Conservation (phyloP, 2,113 vertebrate species). For the Seriola aureovittata region DNA sequence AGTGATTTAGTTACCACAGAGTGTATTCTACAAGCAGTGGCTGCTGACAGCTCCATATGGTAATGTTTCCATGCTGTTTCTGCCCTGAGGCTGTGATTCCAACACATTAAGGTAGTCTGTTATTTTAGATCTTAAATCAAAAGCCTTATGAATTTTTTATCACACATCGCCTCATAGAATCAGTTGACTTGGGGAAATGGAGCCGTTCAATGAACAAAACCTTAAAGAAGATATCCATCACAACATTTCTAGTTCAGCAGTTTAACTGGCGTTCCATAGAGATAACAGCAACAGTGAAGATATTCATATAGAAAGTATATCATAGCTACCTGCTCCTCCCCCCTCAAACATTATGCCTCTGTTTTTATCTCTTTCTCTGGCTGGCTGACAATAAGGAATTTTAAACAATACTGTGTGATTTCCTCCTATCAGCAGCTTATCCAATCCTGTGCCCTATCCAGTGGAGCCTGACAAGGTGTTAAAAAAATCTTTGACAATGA, state of each 20-base stretch:
- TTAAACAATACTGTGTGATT: slow-evolving; percentile 37
- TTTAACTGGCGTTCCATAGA: neutral
- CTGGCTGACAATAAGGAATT: neutral
- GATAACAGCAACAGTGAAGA: neutral
- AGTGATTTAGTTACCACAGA: slow-evolving; percentile 15
- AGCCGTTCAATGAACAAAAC: slow-evolving; percentile 25
- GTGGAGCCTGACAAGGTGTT: slow-evolving; percentile 40
- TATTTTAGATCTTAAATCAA: slow-evolving; percentile 44
- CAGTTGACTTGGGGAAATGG: slow-evolving; percentile 15
- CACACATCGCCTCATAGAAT: slow-evolving; percentile 6
- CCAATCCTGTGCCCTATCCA: slow-evolving; percentile 34
- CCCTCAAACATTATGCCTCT: neutral
- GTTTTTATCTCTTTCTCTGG: neutral
- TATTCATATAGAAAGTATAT: neutral
- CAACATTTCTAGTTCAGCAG: slow-evolving; percentile 1
- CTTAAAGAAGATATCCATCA: slow-evolving; percentile 2
- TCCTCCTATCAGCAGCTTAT: slow-evolving; percentile 47
- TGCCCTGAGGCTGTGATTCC: slow-evolving; percentile 35
- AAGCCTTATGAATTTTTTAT: slow-evolving; percentile 40
- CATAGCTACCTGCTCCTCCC: neutral
- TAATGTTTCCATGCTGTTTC: slow-evolving; percentile 27
- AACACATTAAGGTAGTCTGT: slow-evolving; percentile 52
- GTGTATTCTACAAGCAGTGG: slow-evolving; percentile 32
- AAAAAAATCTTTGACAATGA: slow-evolving; percentile 44
- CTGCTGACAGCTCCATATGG: slow-evolving; percentile 50